A percentile compares a stretch with the other conserved stretches of the same genome.
Evolutionary conservation across 2,113 vertebrate species (phyloP).

Genomic region (Mola mola): DNA sequence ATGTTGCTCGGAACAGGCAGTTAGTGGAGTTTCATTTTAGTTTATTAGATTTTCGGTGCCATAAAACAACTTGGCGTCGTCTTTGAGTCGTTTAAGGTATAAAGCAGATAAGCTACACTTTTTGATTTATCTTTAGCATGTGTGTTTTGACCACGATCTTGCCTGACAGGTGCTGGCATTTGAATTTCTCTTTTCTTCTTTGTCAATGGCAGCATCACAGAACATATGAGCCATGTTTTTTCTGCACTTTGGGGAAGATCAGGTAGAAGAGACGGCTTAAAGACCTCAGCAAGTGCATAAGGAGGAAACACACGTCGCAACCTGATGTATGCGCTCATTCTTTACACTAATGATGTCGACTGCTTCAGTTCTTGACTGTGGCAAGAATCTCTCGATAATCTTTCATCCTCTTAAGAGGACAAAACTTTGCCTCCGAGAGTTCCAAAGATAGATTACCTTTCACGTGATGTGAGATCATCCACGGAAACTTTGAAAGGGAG

Average conservation of each 20-base stretch:
- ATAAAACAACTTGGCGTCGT: no score
- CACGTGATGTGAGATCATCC: constrained; percentile 31
- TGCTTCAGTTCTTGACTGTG: constrained; percentile 21
- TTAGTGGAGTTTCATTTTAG: no score
- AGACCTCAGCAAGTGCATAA: constrained; percentile 12
- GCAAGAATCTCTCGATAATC: constrained; percentile 25
- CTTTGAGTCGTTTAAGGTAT: no score
- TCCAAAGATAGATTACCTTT: constrained; percentile 27
- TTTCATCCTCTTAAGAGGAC: constrained; percentile 40
- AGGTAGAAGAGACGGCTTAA: background rate
- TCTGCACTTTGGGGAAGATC: background rate
- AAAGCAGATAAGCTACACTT: no score
- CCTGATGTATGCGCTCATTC: constrained; percentile 21
- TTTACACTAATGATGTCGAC: constrained; percentile 34
- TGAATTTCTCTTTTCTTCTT: no score
- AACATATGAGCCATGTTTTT: no score
- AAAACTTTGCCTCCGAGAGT: constrained; percentile 24
- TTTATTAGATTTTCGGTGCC: no score
- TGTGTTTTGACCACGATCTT: constrained; percentile 20
- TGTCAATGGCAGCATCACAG: no score
- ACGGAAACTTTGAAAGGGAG: constrained; percentile 14
- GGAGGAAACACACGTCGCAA: constrained; percentile 3
- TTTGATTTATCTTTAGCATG: no score
- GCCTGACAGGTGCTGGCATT: constrained; percentile 12
- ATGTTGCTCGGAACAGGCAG: no score